Base-by-base conservation (phyloP, 2,888 invertebrate species). In the Priocnemis perturbator region DNA sequence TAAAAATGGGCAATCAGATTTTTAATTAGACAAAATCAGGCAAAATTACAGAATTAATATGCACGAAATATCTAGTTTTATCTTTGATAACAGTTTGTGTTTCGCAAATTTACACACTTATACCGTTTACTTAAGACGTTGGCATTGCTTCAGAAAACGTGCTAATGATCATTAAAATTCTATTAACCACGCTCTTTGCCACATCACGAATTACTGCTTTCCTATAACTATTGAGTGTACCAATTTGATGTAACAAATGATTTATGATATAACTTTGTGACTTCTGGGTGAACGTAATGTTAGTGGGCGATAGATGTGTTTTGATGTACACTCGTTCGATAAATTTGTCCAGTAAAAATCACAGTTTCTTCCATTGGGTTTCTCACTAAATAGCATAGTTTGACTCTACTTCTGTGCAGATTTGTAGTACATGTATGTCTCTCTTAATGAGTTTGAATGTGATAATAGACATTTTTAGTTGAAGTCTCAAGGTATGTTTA, bases 351-450 rank as follows among this genome's bases (percentile, higher is more conserved):
- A 80, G 53, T 57, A 59, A 52, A 37, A 64, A 66, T 71, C 71
- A 74, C 73, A 66, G 66, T 76, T 79, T 79, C 72, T 80, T 81
- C 74, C 70, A 74, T 81, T 80, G 77, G 69, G 74, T 81, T 78
- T 81, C 68, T 81, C 80, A 81, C 76, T 81, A 72, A 75, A 80
- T 80, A 81, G 73, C 69, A 74, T 79, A 79, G 81, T 76, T 74
- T 74, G 53, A 37, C 37, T 37, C 66, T 78, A 77, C 68, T 76
- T 81, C 72, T 81, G 67, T 77, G 74, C 79, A 74, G 73, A 78
- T 77, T 61, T 75, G 79, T 81, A 78, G 79, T 77, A 73, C 62
- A 74, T 72, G 73, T 78, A 78, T 79, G 71, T 81, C 74, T 78
- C 68, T 81, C 73, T 71, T 70, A 71, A 78, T 81, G 69, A 79